These are phyloP conservation scores for Scolopax bukidnonensis DNA, from an alignment of 2,797 vertebrate species.

Conservation along the genomic window DNA sequence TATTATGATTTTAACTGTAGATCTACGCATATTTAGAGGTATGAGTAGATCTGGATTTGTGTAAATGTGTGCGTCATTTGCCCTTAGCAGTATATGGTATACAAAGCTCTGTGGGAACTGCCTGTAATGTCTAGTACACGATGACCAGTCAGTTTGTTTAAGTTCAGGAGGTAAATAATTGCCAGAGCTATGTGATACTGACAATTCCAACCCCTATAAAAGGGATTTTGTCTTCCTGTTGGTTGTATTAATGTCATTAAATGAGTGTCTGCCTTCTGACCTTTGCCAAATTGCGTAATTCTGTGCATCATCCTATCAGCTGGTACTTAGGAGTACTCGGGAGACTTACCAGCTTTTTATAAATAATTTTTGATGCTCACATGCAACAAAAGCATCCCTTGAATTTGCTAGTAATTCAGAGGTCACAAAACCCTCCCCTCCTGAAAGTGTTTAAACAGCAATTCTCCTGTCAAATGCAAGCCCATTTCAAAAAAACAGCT, in stretches of 20 bases:
- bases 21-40: neutral
- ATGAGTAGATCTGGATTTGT: neutral
- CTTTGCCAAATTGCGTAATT: neutral
- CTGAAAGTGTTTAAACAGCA: conserved; percentile 17
- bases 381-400: neutral
- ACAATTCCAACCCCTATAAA: neutral
- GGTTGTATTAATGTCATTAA: neutral
- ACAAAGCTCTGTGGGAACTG: neutral
- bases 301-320: neutral
- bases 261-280: neutral
- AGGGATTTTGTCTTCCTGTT: conserved; percentile 26
- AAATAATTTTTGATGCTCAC: neutral
- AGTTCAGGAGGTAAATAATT: conserved; percentile 1
- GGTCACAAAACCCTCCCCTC: neutral
- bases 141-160: neutral
- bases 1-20: neutral
- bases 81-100: neutral
- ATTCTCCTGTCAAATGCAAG: neutral
- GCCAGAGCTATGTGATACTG: neutral
- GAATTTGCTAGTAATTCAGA: neutral
- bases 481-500: conserved; percentile 7
- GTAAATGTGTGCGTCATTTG: neutral
- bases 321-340: neutral
- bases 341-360: neutral
- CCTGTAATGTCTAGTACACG: neutral